These are phyloP conservation scores for Hirudo medicinalis DNA, from an alignment of 1,140 invertebrate species.

Conservation along the genomic window DNA sequence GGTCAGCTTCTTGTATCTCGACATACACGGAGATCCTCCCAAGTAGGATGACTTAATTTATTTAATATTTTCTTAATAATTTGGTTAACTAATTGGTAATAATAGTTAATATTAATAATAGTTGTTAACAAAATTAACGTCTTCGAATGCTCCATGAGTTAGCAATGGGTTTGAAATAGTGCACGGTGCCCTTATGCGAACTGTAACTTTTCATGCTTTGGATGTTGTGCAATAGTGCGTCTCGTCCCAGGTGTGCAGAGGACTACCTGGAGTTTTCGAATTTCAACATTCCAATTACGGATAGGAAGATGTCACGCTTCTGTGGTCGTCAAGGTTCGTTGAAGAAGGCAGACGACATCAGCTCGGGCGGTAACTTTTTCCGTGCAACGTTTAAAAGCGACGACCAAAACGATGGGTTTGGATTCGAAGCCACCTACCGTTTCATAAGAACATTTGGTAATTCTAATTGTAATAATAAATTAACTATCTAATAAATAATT, in stretches of 20 bases:
- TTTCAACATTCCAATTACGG: constrained; percentile 56
- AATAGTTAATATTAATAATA: not conserved
- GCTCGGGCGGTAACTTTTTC: constrained; percentile 81
- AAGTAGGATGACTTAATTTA: constrained; percentile 23
- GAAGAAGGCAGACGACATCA: constrained; percentile 44
- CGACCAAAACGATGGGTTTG: constrained; percentile 74
- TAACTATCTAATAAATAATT: no score
- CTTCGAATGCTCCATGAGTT: no score
- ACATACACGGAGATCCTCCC: constrained; percentile 30
- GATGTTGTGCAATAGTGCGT: no score
- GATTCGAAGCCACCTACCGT: constrained; percentile 77
- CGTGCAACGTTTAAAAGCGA: constrained; percentile 84
- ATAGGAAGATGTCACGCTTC: constrained; percentile 70
- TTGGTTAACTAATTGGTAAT: not conserved
- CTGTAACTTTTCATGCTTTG: no score
- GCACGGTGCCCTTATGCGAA: no score
- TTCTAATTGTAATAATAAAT: no score
- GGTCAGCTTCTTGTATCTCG: constrained; percentile 70
- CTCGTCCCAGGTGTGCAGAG: constrained; percentile 31
- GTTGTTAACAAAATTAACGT: no score
- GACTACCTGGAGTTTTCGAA: constrained; percentile 93
- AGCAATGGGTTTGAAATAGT: no score
- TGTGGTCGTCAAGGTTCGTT: constrained; percentile 57
- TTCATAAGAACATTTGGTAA: constrained; percentile 42
- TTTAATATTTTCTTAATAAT: not conserved